phyloP scores from a whole-genome alignment of 2,113 vertebrate genomes.

The Nyctibius bracteatus region DNA sequence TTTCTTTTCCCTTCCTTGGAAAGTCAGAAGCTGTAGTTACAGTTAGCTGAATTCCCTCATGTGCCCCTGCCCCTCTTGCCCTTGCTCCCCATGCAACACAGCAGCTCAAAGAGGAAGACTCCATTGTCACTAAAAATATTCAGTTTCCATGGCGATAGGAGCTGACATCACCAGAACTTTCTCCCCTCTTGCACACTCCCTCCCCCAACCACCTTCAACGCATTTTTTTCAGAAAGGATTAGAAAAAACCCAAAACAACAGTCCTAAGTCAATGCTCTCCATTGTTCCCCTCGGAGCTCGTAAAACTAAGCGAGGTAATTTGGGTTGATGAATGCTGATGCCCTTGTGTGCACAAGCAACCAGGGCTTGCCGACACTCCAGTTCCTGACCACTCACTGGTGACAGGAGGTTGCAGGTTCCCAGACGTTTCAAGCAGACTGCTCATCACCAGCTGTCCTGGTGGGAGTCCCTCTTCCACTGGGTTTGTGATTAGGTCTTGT shows the following conservation, averaged over 20 bases:
- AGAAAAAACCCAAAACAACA: neutral
- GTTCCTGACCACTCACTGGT: neutral
- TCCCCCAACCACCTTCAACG: neutral
- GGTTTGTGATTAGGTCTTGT: neutral
- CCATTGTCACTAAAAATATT: slow-evolving; percentile 65
- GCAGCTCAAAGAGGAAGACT: slow-evolving; percentile 62
- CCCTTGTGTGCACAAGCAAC: neutral
- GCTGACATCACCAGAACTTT: slow-evolving; percentile 66
- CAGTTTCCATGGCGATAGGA: slow-evolving; percentile 50
- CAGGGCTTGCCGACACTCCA: neutral
- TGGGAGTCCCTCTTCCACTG: slow-evolving; percentile 10
- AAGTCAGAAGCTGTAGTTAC: slow-evolving; percentile 35
- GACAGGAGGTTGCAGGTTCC: neutral
- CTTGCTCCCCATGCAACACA: slow-evolving; percentile 46
- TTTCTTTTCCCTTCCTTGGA: neutral
- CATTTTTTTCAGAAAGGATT: neutral
- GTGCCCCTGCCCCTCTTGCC: slow-evolving; percentile 48
- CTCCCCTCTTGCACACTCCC: neutral
- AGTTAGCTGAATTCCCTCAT: slow-evolving; percentile 36
- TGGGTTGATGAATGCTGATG: neutral
- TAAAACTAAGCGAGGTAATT: neutral
- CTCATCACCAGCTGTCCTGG: slow-evolving; percentile 20
- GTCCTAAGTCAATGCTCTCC: neutral
- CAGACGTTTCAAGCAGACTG: neutral
- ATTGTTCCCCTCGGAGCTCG: neutral